Percentiles rank a stretch among this genome's conserved stretches.
Evolutionary conservation across 2,888 invertebrate species (phyloP).

Genomic region (Limnephilus marmoratus): DNA sequence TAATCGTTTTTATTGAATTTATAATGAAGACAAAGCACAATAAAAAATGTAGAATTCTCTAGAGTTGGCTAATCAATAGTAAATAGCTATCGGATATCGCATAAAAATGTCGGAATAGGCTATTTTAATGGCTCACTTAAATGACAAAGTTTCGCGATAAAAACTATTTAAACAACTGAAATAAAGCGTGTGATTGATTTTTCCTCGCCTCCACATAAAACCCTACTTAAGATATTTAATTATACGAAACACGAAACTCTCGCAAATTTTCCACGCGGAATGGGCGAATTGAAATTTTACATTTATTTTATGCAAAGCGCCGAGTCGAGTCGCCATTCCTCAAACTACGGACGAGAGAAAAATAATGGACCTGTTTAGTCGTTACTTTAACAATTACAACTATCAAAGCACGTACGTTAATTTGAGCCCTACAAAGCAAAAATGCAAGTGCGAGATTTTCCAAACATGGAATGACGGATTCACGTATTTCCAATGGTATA

Average conservation of each 20-base stretch:
- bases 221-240: constrained; percentile 3
- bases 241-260: constrained; percentile 44
- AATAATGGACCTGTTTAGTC: not conserved
- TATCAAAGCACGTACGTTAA: too few species aligned
- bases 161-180: constrained; percentile 28
- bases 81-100: not conserved
- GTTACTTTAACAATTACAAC: not conserved
- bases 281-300: constrained; percentile 49
- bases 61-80: not conserved
- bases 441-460: not conserved
- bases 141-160: constrained; percentile 12
- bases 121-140: not conserved
- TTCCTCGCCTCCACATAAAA: constrained; percentile 19
- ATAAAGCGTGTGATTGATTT: constrained; percentile 43
- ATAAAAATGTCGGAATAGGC: not conserved
- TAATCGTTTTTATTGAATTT: not conserved
- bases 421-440: not conserved
- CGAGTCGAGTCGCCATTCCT: not conserved
- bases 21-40: not conserved
- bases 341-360: not conserved
- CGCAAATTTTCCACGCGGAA: constrained; percentile 35
- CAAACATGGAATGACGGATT: not conserved
- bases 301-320: constrained; percentile 45
- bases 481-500: too few species aligned
- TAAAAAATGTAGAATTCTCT: not conserved